Conservation (phyloP, 2,113 vertebrate genomes). For the Thalassarche chlororhynchos region DNA sequence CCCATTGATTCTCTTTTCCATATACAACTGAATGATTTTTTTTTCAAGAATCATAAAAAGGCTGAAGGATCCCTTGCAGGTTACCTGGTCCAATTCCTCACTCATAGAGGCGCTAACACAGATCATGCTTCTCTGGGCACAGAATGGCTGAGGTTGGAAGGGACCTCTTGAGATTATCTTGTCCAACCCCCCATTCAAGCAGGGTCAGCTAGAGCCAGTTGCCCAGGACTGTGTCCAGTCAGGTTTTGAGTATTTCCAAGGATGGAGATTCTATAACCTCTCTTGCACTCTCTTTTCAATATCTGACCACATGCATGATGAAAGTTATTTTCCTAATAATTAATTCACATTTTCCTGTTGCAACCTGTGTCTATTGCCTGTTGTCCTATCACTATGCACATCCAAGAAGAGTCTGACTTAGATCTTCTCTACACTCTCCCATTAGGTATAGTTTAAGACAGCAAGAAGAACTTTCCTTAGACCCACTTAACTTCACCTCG, state of each 20-base stretch:
- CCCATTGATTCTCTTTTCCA: neutral
- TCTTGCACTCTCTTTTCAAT: neutral
- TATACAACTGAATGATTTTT: neutral
- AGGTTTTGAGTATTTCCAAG: neutral
- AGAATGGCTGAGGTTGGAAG: neutral
- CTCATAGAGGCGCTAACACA: neutral
- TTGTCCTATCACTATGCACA: neutral
- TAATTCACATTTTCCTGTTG: neutral
- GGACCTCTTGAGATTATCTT: neutral
- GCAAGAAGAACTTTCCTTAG: neutral
- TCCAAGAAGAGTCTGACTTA: neutral
- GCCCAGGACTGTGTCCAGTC: neutral
- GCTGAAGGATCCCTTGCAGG: neutral
- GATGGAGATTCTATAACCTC: neutral
- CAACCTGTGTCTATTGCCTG: neutral
- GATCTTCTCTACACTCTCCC: neutral
- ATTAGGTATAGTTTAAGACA: neutral
- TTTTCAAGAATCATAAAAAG: neutral
- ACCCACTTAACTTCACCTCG: neutral
- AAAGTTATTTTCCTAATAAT: neutral
- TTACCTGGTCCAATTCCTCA: neutral
- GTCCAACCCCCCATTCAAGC: neutral
- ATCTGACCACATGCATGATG: neutral
- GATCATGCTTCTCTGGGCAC: neutral
- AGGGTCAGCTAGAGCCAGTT: neutral